Conservation (phyloP, 2,797 vertebrate genomes). For the Benthosema pterotum region DNA sequence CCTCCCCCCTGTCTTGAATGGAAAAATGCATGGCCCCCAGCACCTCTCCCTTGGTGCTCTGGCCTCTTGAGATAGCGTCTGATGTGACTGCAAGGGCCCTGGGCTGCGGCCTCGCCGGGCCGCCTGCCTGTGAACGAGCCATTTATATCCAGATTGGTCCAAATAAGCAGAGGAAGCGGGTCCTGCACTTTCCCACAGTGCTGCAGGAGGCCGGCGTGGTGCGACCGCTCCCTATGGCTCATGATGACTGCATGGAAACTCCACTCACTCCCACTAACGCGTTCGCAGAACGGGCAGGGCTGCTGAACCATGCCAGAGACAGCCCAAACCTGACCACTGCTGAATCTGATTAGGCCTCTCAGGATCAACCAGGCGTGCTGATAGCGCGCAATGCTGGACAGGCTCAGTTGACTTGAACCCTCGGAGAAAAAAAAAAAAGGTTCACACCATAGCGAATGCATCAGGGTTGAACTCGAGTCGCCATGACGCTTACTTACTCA, state of each 20-base stretch:
- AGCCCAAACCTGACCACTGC: conserved; percentile 65
- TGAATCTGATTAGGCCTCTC: conserved; percentile 72
- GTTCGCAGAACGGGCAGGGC: conserved; percentile 63
- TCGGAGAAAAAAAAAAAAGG: too few species aligned
- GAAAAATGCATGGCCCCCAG: conserved; percentile 77
- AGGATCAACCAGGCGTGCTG: conserved; percentile 63
- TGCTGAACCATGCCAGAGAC: conserved; percentile 73
- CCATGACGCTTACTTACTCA: neutral
- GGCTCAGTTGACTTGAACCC: conserved; percentile 32
- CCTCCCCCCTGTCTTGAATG: conserved; percentile 56
- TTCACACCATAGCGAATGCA: neutral
- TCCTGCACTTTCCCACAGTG: conserved; percentile 84
- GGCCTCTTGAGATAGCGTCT: conserved; percentile 77
- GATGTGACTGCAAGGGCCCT: conserved; percentile 68
- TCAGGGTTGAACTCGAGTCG: conserved; percentile 13
- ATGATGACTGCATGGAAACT: conserved; percentile 75
- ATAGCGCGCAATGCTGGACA: conserved; percentile 45
- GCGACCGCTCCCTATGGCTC: conserved; percentile 68
- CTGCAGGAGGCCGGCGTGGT: conserved; percentile 52
- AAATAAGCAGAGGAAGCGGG: conserved; percentile 76
- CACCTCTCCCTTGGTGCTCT: conserved; percentile 67
- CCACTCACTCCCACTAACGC: conserved; percentile 70
- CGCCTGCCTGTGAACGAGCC: conserved; percentile 75
- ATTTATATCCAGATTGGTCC: conserved; percentile 80
- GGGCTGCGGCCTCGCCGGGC: conserved; percentile 56